Percentiles rank a stretch among this genome's conserved stretches.
Evolutionary conservation across 2,797 vertebrate species (phyloP).

Genomic region (Xenops minutus): DNA sequence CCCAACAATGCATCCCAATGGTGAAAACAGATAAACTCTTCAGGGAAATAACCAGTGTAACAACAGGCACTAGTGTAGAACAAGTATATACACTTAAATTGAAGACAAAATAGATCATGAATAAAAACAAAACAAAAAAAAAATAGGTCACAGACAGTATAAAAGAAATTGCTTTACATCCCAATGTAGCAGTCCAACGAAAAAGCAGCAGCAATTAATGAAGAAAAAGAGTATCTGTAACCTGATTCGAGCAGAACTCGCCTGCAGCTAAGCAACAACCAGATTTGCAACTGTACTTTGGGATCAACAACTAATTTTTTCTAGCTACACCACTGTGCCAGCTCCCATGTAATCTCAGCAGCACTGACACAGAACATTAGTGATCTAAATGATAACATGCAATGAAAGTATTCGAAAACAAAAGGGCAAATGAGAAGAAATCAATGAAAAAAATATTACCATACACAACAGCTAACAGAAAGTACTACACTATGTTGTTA

Average conservation of each 20-base stretch:
- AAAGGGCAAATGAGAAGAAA: conserved; percentile 1
- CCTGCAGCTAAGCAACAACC: conserved; percentile 33
- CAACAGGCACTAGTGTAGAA: background rate
- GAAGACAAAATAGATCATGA: background rate
- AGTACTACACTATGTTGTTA: background rate
- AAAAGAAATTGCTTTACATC: background rate
- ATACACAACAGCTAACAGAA: background rate
- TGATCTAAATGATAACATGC: background rate
- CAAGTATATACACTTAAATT: background rate
- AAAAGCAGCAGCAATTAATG: background rate
- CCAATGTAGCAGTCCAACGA: background rate
- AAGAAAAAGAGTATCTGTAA: background rate
- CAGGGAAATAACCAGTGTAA: background rate
- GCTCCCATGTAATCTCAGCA: background rate
- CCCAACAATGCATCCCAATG: rapidly evolving
- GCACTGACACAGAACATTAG: background rate
- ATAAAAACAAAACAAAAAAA: background rate
- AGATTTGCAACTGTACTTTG: background rate
- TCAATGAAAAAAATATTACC: background rate
- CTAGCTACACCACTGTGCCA: conserved; percentile 7
- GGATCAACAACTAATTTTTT: conserved; percentile 5
- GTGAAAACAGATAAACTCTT: background rate
- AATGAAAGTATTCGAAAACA: background rate
- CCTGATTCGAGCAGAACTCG: background rate
- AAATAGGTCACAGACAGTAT: background rate